These are phyloP conservation scores for Copidosoma floridanum DNA, from an alignment of 1,140 invertebrate species.

Conservation along the genomic window DNA sequence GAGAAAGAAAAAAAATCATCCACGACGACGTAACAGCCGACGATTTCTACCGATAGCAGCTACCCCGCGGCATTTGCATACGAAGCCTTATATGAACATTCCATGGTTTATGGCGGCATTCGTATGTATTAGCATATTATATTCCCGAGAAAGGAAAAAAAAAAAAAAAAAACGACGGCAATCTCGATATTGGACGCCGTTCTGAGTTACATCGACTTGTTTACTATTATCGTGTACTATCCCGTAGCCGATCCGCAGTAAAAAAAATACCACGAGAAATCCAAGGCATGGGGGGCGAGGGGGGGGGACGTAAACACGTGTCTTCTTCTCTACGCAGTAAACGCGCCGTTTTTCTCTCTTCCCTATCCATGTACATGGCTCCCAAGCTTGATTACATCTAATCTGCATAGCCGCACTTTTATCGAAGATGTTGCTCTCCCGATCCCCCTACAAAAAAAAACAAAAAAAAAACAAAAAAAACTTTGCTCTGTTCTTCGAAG, in stretches of 20 bases:
- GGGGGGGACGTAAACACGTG: constrained; percentile 45
- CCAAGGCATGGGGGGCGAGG: constrained; percentile 16
- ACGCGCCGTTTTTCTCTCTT: constrained; percentile 38
- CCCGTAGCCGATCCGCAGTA: constrained; percentile 21
- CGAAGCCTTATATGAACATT: constrained; percentile 59
- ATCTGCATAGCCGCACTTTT: constrained; percentile 40
- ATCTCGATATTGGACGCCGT: constrained; percentile 57
- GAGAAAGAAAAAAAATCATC: constrained; percentile 7
- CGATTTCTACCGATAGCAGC: constrained; percentile 51
- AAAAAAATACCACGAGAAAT: constrained; percentile 22
- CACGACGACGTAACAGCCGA: constrained; percentile 6
- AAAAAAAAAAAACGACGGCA: too few species aligned
- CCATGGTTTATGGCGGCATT: constrained; percentile 58
- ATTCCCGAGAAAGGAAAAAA: constrained; percentile 55
- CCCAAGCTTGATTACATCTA: too few species aligned
- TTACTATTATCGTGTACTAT: constrained; percentile 46
- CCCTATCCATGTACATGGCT: constrained; percentile 13
- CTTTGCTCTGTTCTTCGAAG: too few species aligned
- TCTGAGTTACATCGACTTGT: constrained; percentile 51
- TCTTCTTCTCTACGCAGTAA: constrained; percentile 37
- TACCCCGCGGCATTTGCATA: constrained; percentile 54
- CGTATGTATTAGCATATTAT: constrained; percentile 59
- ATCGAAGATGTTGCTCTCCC: constrained; percentile 26
- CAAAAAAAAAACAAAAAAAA: too few species aligned
- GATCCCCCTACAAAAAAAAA: too few species aligned